Base-by-base conservation (phyloP, 2,113 vertebrate species). In the Notarius lentiginosus region DNA sequence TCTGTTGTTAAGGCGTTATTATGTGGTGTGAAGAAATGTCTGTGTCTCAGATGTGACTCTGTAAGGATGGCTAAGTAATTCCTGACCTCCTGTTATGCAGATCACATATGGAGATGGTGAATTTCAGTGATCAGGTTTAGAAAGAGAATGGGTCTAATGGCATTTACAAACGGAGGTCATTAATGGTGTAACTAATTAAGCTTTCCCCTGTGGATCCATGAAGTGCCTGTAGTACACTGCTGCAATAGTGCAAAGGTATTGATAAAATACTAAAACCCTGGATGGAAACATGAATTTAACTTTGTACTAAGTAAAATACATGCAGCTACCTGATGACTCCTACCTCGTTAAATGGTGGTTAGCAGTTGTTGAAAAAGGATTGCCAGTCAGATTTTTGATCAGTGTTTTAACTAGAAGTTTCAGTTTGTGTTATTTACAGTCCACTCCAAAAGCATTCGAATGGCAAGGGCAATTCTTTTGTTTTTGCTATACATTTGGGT, bases 61-160 rank as follows among this genome's bases (percentile, higher is more conserved):
- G 3, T 53, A n/a, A 41, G 49, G 17, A 73, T 58, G 41, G 22
- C 53, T 30, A 27, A 77, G 4, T 56, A 34, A 24, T 24, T 63
- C 72, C 58, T 76, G 30, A 53, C 55, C 56, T 27, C 66, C 47
- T 63, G 81, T 82, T 65, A 47, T 15, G 30, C 66, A 47, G 30
- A 58, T 41, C 17, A 30, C 24, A 9, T 76, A 60, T 68, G 41
- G 12, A 70, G 51, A 55, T 0, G 0, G 22, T 51, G 18, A 7
- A 75, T 34, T 56, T 12, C 77, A 53, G 72, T 9, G n/a, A 30
- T 27, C 47, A 49, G 18, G 4, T 41, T 7, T 55, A 65, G 7
- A 82, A 83, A 83, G n/a, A 86, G 53, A 86, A 27, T 75, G 24
- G 56, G 55, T 10, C 24, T 47, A 75, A 84, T 58, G 83, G 34